Evolutionary conservation across 2,113 vertebrate genomes (phyloP), one percentile per base, ranked within the genome.

Genomic region (Amazona guildingii): DNA sequence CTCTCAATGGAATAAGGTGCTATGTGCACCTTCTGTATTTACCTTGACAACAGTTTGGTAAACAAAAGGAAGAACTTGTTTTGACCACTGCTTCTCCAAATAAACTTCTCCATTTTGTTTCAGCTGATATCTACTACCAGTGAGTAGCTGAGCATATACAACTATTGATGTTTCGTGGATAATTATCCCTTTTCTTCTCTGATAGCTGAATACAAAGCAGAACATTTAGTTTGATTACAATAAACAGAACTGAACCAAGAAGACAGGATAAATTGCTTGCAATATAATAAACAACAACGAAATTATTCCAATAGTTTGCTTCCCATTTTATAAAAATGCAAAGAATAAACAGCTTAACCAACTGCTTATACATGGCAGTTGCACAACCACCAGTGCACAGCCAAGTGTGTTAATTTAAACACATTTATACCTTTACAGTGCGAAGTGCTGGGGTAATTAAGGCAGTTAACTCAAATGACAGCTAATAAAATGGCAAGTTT

Each of bases 71-170:
- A 99, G 98, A 92, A 98, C 95, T 97, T 99, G 99, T 97, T 99
- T 99, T 92, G 99, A 98, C 99, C 99, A 99, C 92, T 99, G 99
- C 83, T 99, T 99, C 97, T 99, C 99, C 82, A 99, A 97, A 94
- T 97, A 98, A 87, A 99, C 99, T 41, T 98, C 98, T 62, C 99
- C 99, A n/a, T 97, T 98, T 78, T 98, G 98, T 95, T 98, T 98
- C 57, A 99, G 97, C 54, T 99, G 98, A 12, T 99, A 99, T 82
- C 98, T 99, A 83, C 97, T 98, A 54, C 99, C 99, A 39, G 99
- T 98, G 79, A 99, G 98, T 96, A 99, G 94, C 94, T 99, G 99
- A 82, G 98, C 98, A 66, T 99, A 99, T 13, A 99, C 67, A 96
- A 99, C 82, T 91, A 98, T 96, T 6, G 91, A 95, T 1, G 99